Evolutionary conservation across 2,113 vertebrate species (phyloP).

Genomic region (Amazona guildingii): DNA sequence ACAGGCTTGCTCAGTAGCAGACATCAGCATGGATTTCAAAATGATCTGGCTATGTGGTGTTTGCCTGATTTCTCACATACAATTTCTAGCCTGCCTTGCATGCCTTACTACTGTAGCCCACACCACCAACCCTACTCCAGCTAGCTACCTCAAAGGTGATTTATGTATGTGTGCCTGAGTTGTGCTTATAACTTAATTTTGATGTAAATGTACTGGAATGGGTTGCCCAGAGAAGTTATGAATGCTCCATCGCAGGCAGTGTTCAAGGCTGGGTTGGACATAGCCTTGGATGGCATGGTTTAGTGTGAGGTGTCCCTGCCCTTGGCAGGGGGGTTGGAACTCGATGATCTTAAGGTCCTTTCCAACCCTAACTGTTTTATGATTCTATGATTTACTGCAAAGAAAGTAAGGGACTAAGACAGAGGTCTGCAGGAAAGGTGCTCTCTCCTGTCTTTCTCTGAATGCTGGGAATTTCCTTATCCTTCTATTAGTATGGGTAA

Average conservation of each 20-base stretch:
- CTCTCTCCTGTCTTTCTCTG: not conserved
- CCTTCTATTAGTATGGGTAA: not conserved
- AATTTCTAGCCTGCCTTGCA: not conserved
- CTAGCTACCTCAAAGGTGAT: not conserved
- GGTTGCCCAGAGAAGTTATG: too few relatives aligned
- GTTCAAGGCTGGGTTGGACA: too few relatives aligned
- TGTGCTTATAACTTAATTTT: not conserved
- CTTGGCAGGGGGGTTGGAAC: too few relatives aligned
- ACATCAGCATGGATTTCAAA: not conserved
- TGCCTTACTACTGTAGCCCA: not conserved
- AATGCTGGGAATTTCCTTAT: not conserved
- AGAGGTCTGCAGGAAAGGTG: not conserved
- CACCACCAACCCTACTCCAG: fast-evolving
- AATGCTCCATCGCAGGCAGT: too few relatives aligned
- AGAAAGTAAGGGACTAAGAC: not conserved
- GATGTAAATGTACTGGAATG: too few relatives aligned
- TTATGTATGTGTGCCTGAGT: not conserved
- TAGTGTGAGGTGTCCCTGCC: too few relatives aligned
- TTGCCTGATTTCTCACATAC: not conserved
- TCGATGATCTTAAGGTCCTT: too few relatives aligned
- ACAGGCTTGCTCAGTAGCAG: not conserved
- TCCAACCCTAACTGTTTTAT: too few relatives aligned
- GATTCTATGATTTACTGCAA: not conserved
- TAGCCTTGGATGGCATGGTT: too few relatives aligned
- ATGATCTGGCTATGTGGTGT: not conserved